phyloP scores from a whole-genome alignment of 2,888 invertebrate genomes.

The Argyresthia albistria region DNA sequence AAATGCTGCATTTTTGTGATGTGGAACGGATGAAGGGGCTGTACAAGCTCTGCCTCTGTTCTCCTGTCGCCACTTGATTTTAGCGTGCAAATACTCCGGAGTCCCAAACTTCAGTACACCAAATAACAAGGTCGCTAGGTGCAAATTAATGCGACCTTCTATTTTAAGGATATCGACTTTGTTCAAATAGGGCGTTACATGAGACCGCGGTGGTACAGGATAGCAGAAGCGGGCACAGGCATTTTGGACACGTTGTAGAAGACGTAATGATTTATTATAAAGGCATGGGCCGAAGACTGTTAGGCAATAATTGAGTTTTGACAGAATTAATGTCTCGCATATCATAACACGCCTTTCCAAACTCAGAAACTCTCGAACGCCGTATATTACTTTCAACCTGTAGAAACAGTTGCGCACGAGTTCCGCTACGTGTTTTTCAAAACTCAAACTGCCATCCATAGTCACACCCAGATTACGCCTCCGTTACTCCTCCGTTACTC shows the following conservation, averaged over 20 bases:
- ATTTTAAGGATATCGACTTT: background rate
- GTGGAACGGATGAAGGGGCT: background rate
- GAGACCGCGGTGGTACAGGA: conserved; percentile 4
- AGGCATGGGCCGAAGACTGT: conserved; percentile 2
- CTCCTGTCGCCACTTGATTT: background rate
- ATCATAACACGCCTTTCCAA: background rate
- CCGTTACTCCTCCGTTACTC: conserved; percentile 5
- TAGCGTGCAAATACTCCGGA: background rate
- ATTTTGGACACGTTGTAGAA: conserved; percentile 7
- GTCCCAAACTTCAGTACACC: background rate
- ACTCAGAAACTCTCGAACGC: background rate
- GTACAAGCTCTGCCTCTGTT: background rate
- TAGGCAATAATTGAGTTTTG: conserved; percentile 4
- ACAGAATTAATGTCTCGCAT: conserved; percentile 6
- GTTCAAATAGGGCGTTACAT: conserved; percentile 5
- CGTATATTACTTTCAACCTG: conserved; percentile 5
- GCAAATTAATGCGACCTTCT: background rate
- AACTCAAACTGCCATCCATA: conserved; percentile 11
- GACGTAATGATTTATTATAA: background rate
- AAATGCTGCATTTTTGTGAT: background rate
- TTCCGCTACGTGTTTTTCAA: conserved; percentile 7
- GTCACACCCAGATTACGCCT: conserved; percentile 9
- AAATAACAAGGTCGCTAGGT: background rate
- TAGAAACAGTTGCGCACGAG: conserved; percentile 8
- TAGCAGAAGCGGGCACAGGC: conserved; percentile 6